A percentile compares a stretch with the other conserved stretches of the same genome.
Conservation (phyloP, 2,797 vertebrate genomes). For the Mormyrus hasselquistii region DNA sequence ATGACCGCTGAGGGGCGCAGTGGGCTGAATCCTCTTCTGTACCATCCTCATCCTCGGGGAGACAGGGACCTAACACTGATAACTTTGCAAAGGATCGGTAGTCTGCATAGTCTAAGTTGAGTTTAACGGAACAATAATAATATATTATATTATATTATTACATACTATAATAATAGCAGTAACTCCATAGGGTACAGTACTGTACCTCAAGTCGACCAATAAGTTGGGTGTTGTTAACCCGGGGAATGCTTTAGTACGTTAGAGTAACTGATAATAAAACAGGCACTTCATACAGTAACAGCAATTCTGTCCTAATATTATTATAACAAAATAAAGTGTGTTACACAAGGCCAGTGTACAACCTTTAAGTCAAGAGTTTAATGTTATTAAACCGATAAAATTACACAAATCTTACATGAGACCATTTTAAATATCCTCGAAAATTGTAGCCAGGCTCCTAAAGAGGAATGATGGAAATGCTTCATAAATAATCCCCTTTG, state of each 20-base stretch:
- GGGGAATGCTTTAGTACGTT: neutral
- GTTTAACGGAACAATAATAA: neutral
- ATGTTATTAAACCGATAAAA: neutral
- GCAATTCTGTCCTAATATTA: neutral
- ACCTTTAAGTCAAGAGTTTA: neutral
- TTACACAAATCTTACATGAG: neutral
- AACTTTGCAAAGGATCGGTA: neutral
- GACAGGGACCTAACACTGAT: neutral
- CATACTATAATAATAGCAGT: neutral
- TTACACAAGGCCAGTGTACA: neutral
- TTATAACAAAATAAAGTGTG: neutral
- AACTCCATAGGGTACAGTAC: neutral
- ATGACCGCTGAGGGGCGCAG: slow-evolving; percentile 29
- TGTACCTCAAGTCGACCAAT: neutral
- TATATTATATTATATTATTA: neutral
- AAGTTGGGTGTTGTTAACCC: neutral
- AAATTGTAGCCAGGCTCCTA: neutral
- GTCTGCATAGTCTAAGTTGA: neutral
- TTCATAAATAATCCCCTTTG: slow-evolving; percentile 21
- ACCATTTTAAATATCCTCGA: slow-evolving; percentile 14
- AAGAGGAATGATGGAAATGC: slow-evolving; percentile 23
- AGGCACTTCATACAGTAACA: neutral
- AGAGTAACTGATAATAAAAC: neutral
- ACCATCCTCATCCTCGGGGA: slow-evolving; percentile 59
- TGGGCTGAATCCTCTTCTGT: slow-evolving; percentile 46